phyloP scores from a whole-genome alignment of 2,113 vertebrate species.

The Lepus americanus region DNA sequence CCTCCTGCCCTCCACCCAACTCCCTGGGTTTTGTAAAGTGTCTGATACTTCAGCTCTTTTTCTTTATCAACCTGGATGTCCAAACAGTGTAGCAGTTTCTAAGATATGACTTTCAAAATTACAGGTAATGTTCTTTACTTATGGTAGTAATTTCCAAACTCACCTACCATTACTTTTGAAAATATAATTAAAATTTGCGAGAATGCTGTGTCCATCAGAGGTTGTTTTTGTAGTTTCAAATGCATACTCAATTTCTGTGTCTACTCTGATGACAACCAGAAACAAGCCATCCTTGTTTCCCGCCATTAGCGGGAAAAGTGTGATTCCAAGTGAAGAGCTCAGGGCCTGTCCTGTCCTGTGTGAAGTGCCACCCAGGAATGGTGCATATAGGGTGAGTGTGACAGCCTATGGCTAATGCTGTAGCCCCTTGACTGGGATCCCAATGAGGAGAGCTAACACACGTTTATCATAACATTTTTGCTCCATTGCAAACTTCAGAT shows the following conservation, averaged over 20 bases:
- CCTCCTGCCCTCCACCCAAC: too few relatives aligned
- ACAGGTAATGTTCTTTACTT: background rate
- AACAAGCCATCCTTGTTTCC: background rate
- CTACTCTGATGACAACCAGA: background rate
- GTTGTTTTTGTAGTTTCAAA: background rate
- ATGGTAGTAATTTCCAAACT: background rate
- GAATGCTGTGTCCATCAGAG: background rate
- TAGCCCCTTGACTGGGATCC: too few relatives aligned
- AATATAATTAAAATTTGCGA: background rate
- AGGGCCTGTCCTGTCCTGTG: too few relatives aligned
- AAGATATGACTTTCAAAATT: background rate
- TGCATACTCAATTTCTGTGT: background rate
- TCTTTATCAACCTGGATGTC: background rate
- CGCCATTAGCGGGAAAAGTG: too few relatives aligned
- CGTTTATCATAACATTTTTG: too few relatives aligned
- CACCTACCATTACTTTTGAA: background rate
- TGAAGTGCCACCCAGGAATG: too few relatives aligned
- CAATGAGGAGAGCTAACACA: too few relatives aligned
- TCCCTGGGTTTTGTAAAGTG: background rate
- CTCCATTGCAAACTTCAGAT: too few relatives aligned
- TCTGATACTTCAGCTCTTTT: too few relatives aligned
- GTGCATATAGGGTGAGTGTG: too few relatives aligned
- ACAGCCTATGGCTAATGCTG: too few relatives aligned
- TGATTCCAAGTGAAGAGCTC: too few relatives aligned
- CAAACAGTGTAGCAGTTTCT: background rate